phyloP scores from a whole-genome alignment of 1,140 invertebrate species.

The Centruroides sculpturatus region DNA sequence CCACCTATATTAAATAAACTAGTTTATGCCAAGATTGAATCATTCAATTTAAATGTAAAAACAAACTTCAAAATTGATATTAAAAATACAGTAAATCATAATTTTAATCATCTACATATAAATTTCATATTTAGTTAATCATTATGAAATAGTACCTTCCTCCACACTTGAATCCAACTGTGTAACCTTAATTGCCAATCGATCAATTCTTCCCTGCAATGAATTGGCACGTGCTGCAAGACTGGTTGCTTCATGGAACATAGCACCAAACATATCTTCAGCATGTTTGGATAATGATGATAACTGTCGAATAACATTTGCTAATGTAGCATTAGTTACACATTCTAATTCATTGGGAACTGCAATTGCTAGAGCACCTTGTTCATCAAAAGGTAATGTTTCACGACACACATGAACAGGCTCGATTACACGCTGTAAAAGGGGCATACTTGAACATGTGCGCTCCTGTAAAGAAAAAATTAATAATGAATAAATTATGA shows the following conservation, averaged over 20 bases:
- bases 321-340: constrained; percentile 88
- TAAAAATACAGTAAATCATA: too few species aligned
- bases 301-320: constrained; percentile 75
- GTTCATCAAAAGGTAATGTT: constrained; percentile 51
- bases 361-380: constrained; percentile 13
- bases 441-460: constrained; percentile 57
- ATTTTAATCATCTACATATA: too few species aligned
- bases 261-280: constrained; percentile 90
- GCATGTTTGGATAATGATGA: constrained; percentile 89
- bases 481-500: too few species aligned
- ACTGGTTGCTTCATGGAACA: constrained; percentile 69
- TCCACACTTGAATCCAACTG: constrained; percentile 90
- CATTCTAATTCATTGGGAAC: constrained; percentile 89
- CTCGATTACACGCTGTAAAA: constrained; percentile 85
- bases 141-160: constrained; percentile 49
- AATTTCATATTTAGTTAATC: background rate
- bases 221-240: constrained; percentile 71
- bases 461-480: too few species aligned
- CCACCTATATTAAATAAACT: too few species aligned
- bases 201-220: constrained; percentile 80
- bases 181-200: constrained; percentile 83
- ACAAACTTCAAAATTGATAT: too few species aligned
- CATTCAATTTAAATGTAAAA: too few species aligned
- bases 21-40: too few species aligned
- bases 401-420: constrained; percentile 82